Evolutionary conservation across 1,140 invertebrate species (phyloP), one percentile per base, ranked within the genome.

Genomic region (Listronotus oregonensis): DNA sequence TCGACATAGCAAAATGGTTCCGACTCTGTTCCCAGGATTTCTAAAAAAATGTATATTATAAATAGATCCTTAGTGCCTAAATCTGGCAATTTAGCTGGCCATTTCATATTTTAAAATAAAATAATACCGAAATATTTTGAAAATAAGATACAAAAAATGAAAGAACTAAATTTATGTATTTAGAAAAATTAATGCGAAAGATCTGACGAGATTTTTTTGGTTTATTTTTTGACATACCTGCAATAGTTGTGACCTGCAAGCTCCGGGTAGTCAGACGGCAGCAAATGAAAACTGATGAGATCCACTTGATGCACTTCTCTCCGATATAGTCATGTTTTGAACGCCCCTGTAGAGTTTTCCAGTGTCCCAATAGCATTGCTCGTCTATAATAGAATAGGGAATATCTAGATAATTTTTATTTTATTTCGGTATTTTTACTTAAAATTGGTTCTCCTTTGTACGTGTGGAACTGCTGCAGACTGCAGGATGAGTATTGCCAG

Each of bases 1-100:
- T 89, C 87, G n/a, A 91, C 85, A 69, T 91, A 94, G 81, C 96
- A 99, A 93, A 96, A 99, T 0, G 97, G 97, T 68, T 90, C 87
- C 0, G 79, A 76, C 76, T 93, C 89, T 0, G 84, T 87, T 86
- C 40, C 89, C 92, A 12, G 96, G 96, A 82, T 99, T 99, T 63
- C 94, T 85, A 6, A 69, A 11, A 34, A 59, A 44, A 61, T 37
- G 21, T 40, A 43, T 11, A 7, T 50, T 50, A 12, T 11, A 27
- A 27, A 12, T 50, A 15, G 15, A 15, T n/a, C 17, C 3, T 15
- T 46, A 46, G 10, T 2, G 44, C n/a, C 4, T 9, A 47, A 9
- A 47, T 47, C 9, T 3, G 6, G 11, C 40, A 11, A 12, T 11
- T n/a, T 42, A 5, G 14, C 14, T 42, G 11, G 40, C 1, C 34